phyloP scores from a whole-genome alignment of 1,140 invertebrate species.

The Patella vulgata region DNA sequence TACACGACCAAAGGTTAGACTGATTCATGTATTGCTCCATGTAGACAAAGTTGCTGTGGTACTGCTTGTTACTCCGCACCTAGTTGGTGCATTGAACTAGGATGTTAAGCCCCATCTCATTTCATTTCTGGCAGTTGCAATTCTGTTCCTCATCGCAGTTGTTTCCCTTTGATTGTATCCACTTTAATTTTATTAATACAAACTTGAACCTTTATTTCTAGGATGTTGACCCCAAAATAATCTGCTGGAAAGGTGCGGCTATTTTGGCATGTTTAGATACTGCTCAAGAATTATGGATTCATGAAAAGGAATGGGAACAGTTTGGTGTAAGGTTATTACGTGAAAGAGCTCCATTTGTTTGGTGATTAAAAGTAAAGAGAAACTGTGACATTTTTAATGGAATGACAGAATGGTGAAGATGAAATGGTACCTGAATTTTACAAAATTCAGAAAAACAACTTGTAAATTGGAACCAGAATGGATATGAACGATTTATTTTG shows the following conservation, averaged over 20 bases:
- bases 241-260: conserved; percentile 93
- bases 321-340: conserved; percentile 85
- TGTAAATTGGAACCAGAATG: not conserved
- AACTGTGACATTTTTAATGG: not conserved
- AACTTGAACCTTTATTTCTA: too few species aligned
- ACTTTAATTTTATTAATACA: too few species aligned
- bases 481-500: too few species aligned
- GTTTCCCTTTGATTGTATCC: too few species aligned
- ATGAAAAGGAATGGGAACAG: conserved; percentile 84
- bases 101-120: too few species aligned
- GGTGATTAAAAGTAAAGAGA: conserved; percentile 56
- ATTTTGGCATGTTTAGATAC: conserved; percentile 91
- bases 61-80: too few species aligned
- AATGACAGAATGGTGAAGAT: too few species aligned
- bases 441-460: not conserved
- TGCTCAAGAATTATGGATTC: conserved; percentile 93
- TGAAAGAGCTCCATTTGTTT: conserved; percentile 75
- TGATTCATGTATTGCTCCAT: too few species aligned
- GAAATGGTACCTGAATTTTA: not conserved
- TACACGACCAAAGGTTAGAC: conserved; percentile 64
- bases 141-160: too few species aligned
- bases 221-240: conserved; percentile 89
- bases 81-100: too few species aligned
- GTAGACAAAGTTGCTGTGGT: too few species aligned
- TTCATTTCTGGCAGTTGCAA: too few species aligned